Evolutionary conservation across 2,797 vertebrate species (phyloP).

Genomic region (Pantherophis alleghaniensis): DNA sequence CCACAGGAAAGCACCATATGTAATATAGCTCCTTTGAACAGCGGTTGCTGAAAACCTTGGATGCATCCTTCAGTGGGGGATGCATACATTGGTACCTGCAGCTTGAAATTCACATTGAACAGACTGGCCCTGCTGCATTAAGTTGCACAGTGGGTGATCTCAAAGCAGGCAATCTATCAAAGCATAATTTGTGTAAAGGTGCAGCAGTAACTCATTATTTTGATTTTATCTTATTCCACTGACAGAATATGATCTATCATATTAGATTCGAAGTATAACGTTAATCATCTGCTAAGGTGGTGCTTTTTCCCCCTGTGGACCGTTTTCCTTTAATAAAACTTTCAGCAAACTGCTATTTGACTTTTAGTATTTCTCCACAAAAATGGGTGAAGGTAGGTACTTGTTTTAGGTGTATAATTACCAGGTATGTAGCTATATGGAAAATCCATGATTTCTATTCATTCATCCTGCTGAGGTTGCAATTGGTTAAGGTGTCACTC

Average conservation of each 20-base stretch:
- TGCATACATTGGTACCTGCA: neutral
- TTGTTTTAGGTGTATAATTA: neutral
- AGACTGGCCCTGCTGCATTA: neutral
- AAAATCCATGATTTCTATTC: neutral
- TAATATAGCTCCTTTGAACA: neutral
- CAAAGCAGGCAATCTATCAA: neutral
- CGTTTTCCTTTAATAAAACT: neutral
- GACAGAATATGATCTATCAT: neutral
- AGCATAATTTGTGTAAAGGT: neutral
- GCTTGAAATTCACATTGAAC: neutral
- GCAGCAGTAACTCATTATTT: neutral
- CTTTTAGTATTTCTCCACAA: neutral
- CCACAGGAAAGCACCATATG: neutral
- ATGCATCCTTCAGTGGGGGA: neutral
- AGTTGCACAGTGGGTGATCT: neutral
- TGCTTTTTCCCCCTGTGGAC: too few species aligned
- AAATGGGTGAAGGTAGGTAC: neutral
- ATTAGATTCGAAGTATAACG: neutral
- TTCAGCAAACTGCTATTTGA: neutral
- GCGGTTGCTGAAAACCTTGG: neutral
- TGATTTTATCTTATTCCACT: neutral
- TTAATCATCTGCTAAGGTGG: neutral
- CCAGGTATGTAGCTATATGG: neutral
- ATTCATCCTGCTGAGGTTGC: neutral
- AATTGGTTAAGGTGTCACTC: neutral